Conservation (phyloP, 2,888 invertebrate species). For the Temnothorax ravouxi region DNA sequence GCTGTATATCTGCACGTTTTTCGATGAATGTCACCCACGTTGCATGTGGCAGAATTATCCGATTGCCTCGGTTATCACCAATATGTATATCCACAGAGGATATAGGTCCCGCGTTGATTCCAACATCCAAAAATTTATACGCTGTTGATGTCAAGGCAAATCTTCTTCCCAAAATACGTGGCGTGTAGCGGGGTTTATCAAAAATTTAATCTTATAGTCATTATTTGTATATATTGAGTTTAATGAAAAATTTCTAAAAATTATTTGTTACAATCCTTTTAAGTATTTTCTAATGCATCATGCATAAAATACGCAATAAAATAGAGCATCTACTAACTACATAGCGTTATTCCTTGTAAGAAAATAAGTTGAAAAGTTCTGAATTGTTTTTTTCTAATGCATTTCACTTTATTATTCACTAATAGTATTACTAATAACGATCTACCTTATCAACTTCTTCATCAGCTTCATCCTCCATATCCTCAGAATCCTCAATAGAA, state of each 20-base stretch:
- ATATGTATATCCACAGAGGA: too few species aligned
- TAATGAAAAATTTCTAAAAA: not conserved
- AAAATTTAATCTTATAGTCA: slow-evolving; percentile 19
- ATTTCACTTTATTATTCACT: not conserved
- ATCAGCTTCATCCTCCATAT: slow-evolving; percentile 98
- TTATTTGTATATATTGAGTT: slow-evolving; percentile 10
- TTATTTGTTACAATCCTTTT: not conserved
- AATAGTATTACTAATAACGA: not conserved
- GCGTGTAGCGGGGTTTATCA: too few species aligned
- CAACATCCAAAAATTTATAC: too few species aligned
- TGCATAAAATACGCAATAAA: not conserved
- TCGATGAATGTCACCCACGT: too few species aligned
- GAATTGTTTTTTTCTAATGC: not conserved
- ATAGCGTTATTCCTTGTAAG: not conserved
- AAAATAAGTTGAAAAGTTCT: not conserved
- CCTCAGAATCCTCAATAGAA: slow-evolving; percentile 95
- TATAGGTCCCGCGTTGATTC: too few species aligned
- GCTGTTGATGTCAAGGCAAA: too few species aligned
- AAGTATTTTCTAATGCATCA: not conserved
- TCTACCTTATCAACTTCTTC: slow-evolving; percentile 95
- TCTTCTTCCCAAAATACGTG: too few species aligned
- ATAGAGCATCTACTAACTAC: not conserved
- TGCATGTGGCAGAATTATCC: too few species aligned
- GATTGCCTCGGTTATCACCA: too few species aligned
- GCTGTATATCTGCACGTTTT: too few species aligned